Evolutionary conservation across 92 coral and sea anemone species (phyloP), one percentile per base, ranked within the genome.

Genomic region (Virgularia gustaviana): DNA sequence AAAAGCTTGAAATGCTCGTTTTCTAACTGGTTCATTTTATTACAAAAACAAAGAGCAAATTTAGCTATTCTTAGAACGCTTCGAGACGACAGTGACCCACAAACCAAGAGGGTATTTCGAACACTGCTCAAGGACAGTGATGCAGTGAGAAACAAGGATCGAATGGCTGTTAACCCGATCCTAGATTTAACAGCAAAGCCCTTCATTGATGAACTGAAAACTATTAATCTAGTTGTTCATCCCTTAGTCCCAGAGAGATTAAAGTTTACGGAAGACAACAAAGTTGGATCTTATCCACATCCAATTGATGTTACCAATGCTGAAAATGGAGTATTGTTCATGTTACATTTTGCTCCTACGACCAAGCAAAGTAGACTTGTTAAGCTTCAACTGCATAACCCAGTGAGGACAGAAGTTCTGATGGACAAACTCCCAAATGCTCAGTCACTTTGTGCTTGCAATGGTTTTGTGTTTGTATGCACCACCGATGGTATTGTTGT

Each of bases 131-230:
- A 64, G 36, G 80, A 80, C 79, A 56, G 85, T 12, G 76, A 80
- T 6, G 55, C 85, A 2, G 80, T 80, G 41, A 73, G 85, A 72
- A 73, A 80, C 85, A 80, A 73, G 45, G 79, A 80, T 80, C 85
- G 85, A 59, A 80, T 80, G 80, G 85, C 80, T 6, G 80, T 80
- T 27, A 76, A 80, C 76, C 80, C 85, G 13, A 56, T 80, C 27
- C 85, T 73, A 72, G 85, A 80, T 34, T 29, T 80, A 6, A 80
- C 85, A 16, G 85, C 85, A 60, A 53, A 54, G 57, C 1, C 36
- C 54, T 31, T 80, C 29, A 43, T 80, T 34, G 15, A 23, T 56
- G 80, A 64, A 16, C 33, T 80, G n/a, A 23, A 49, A 57, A 65
- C 56, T 73, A 70, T 73, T 36, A 33, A 20, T 25, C 42, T 25